Evolutionary conservation across 2,113 vertebrate species (phyloP), one percentile per base, ranked within the genome.

Genomic region (Lucifuga dentata): DNA sequence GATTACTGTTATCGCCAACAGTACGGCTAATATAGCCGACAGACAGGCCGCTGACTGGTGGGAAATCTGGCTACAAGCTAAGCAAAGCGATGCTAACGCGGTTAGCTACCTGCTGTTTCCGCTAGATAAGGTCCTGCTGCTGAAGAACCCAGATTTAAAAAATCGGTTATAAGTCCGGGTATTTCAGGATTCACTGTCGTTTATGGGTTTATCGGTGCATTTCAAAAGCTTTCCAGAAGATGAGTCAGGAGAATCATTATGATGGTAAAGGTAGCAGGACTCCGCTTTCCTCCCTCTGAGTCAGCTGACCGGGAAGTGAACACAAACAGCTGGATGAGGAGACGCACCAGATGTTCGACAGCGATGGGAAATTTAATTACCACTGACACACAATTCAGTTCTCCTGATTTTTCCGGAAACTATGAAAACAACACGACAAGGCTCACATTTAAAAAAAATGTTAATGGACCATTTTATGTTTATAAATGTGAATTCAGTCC

Each of bases 241-340:
- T 3, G 73, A 60, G 40, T 49, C 29, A 12, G 43, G n/a, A 23
- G 19, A 8, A 8, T 59, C 81, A 80, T 68, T 9, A 16, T 61
- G 46, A 72, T 68, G 66, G 19, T 71, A 71, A 20, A 65, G 7
- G 5, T 46, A 35, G 33, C 29, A 1, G 8, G 5, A 12, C 16
- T 35, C 19, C 32, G 59, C 41, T 11, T 11, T 24, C 15, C 43
- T 80, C 60, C 44, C 68, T 49, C 35, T 32, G 60, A 36, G 63
- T 88, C 90, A 88, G 81, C 80, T 90, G 90, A 92, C 80, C 78
- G 62, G 87, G 83, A 90, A 88, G 48, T 82, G 46, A 62, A 41
- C 43, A 44, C 19, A 71, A 80, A 73, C 79, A 80, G 15, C 76
- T 80, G 80, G 75, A 72, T 6, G 61, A 73, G 45, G 66, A 61